phyloP scores from a whole-genome alignment of 2,113 vertebrate species.

The Corythoichthys haematopterus region DNA sequence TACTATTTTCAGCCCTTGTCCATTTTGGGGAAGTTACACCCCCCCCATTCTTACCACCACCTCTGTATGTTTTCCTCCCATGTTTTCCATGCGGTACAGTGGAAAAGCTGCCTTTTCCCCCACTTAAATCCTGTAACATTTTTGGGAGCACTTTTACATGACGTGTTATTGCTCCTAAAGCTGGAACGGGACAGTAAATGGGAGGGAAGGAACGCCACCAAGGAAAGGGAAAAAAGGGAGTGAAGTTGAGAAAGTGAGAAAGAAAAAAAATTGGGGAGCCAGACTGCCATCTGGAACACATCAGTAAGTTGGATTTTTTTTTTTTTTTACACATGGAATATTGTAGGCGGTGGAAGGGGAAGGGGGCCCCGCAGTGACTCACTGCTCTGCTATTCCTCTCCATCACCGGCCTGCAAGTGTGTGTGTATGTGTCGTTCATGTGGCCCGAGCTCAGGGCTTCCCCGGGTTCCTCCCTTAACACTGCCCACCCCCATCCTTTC shows the following conservation, averaged over 20 bases:
- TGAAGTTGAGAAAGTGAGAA: slow-evolving; percentile 52
- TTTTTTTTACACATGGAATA: slow-evolving; percentile 32
- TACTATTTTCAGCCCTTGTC: slow-evolving; percentile 37
- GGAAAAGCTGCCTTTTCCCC: slow-evolving; percentile 15
- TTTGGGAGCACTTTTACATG: slow-evolving; percentile 52
- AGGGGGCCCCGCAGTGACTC: slow-evolving; percentile 61
- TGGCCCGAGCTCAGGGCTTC: slow-evolving; percentile 48
- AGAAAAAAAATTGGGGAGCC: slow-evolving; percentile 46
- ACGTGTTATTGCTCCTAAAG: slow-evolving; percentile 41
- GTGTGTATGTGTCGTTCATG: slow-evolving; percentile 22
- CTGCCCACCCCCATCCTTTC: neutral
- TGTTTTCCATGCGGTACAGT: slow-evolving; percentile 40
- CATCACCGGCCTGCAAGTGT: slow-evolving; percentile 54
- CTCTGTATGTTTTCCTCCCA: slow-evolving; percentile 9
- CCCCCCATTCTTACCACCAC: neutral
- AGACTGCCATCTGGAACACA: slow-evolving; percentile 64
- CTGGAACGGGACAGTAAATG: slow-evolving; percentile 2
- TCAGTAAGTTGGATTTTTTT: slow-evolving; percentile 57
- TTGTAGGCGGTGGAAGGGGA: slow-evolving; percentile 27
- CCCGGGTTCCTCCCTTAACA: slow-evolving; percentile 33
- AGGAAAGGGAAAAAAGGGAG: slow-evolving; percentile 33
- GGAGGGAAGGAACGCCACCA: slow-evolving; percentile 31
- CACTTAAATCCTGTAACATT: slow-evolving; percentile 27
- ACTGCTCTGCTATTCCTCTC: slow-evolving; percentile 63
- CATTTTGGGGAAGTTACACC: slow-evolving; percentile 25